These are phyloP conservation scores for Vollenhovia emeryi DNA, from an alignment of 1,140 invertebrate species.

Conservation along the genomic window DNA sequence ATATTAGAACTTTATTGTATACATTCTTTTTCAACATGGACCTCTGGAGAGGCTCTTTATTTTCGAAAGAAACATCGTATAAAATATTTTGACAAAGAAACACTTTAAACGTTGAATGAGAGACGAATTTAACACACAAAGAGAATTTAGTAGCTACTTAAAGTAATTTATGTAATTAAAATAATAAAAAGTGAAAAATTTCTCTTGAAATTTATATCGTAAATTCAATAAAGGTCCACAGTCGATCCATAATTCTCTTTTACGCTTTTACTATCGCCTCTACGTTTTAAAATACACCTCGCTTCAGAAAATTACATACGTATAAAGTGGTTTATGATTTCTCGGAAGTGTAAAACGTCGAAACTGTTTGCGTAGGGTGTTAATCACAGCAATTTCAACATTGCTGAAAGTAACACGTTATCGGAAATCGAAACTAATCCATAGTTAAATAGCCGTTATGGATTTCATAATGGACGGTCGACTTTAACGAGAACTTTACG, in stretches of 20 bases:
- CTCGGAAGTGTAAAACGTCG: constrained; percentile 14
- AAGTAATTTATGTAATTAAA: not conserved
- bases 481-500: constrained; percentile 24
- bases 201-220: not conserved
- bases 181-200: not conserved
- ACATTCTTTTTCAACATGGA: not conserved
- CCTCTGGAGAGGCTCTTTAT: too few relatives aligned
- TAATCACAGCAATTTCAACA: constrained; percentile 4
- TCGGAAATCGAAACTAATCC: constrained; percentile 25
- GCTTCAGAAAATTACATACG: not conserved
- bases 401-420: constrained; percentile 19
- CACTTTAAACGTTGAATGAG: not conserved
- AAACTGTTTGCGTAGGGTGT: not conserved
- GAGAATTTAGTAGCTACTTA: constrained; percentile 4
- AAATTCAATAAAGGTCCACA: not conserved
- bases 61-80: too few relatives aligned
- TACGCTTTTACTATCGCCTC: too few relatives aligned
- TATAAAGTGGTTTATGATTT: not conserved
- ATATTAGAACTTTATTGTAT: not conserved
- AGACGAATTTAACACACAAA: constrained; percentile 1
- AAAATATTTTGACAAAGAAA: not conserved
- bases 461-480: not conserved
- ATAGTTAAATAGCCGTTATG: not conserved
- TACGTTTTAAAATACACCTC: not conserved
- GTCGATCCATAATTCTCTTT: not conserved